Conservation (phyloP, 2,888 invertebrate genomes). For the Neria commutata region DNA sequence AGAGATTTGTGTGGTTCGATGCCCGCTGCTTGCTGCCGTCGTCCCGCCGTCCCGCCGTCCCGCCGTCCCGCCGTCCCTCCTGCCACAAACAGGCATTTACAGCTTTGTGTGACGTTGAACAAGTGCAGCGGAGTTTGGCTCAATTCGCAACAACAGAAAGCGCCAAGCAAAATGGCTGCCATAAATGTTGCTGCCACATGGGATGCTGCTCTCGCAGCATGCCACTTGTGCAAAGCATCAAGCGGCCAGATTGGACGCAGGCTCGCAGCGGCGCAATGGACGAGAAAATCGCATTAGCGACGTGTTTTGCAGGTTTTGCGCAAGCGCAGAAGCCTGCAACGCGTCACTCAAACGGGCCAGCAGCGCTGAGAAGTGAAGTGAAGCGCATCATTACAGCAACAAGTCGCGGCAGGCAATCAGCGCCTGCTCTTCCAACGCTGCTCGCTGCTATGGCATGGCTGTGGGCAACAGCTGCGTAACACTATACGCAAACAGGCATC, state of each 20-base stretch:
- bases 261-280: not conserved
- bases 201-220: conserved; percentile 2
- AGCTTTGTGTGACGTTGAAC: conserved; percentile 36
- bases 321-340: conserved; percentile 1
- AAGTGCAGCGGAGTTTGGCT: not conserved
- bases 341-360: not conserved
- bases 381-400: too few relatives aligned
- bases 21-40: conserved; percentile 34
- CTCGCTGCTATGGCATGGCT: too few relatives aligned
- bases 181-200: conserved; percentile 5
- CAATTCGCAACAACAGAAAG: not conserved
- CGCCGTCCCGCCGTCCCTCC: conserved; percentile 32
- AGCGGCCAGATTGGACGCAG: too few relatives aligned
- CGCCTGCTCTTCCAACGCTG: too few relatives aligned
- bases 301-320: conserved; percentile 4
- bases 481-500: too few relatives aligned
- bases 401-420: too few relatives aligned
- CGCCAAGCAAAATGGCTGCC: not conserved
- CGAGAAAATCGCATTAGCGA: not conserved
- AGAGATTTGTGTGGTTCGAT: conserved; percentile 46
- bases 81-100: conserved; percentile 51
- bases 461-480: too few relatives aligned
- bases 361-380: too few relatives aligned
- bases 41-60: conserved; percentile 15
- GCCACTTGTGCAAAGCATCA: too few relatives aligned